Conservation (phyloP, 2,113 vertebrate species). For the Phrynosoma blainvillii region DNA sequence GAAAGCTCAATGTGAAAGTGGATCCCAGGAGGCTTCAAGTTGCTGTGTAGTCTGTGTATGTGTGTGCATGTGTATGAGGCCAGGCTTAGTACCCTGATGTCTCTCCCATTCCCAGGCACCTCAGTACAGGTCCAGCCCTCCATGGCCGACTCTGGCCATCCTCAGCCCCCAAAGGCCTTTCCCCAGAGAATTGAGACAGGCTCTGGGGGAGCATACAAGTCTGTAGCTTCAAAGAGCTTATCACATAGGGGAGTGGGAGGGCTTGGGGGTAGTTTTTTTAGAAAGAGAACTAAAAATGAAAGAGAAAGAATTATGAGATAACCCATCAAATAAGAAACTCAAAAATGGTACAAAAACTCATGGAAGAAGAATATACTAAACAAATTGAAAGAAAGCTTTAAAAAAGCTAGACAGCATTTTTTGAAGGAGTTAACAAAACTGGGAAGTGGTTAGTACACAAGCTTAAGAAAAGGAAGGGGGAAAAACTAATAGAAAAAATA, state of each 20-base stretch:
- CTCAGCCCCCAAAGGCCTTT: conserved; percentile 49
- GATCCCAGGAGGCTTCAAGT: conserved; percentile 60
- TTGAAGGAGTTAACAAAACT: too few relatives aligned
- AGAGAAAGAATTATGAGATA: too few relatives aligned
- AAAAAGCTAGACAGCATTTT: too few relatives aligned
- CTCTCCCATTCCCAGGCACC: conserved; percentile 62
- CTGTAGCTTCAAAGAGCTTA: conserved; percentile 65
- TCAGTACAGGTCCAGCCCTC: conserved; percentile 49
- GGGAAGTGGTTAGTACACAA: too few relatives aligned
- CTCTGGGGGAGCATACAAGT: conserved; percentile 67
- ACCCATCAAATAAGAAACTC: too few relatives aligned
- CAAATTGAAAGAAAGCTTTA: too few relatives aligned
- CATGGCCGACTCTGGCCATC: conserved; percentile 31
- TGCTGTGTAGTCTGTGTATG: conserved; percentile 17
- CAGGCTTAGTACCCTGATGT: conserved; percentile 52
- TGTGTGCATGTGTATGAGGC: conserved; percentile 29
- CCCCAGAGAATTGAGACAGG: conserved; percentile 64
- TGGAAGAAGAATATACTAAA: too few relatives aligned
- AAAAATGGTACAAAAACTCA: too few relatives aligned
- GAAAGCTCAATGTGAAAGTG: conserved; percentile 64
- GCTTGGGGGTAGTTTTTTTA: conserved; percentile 55
- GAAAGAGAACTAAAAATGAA: too few relatives aligned
- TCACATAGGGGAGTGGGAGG: conserved; percentile 65
- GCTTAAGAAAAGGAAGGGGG: too few relatives aligned
- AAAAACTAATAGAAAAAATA: too few relatives aligned